These are phyloP conservation scores for Halcyon smyrnensis DNA, from an alignment of 2,797 vertebrate species.

Conservation along the genomic window DNA sequence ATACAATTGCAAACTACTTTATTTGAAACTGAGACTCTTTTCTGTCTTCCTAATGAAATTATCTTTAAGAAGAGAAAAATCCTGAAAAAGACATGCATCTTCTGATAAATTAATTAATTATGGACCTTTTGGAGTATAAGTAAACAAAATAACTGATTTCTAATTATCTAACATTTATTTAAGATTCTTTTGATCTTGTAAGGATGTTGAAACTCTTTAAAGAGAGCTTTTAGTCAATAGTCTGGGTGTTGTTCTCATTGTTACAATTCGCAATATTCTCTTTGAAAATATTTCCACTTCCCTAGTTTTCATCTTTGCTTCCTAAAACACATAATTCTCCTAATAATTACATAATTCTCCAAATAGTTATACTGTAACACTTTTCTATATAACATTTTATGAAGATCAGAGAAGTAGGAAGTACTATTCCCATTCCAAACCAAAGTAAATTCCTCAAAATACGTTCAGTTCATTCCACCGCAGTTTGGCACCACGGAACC, in stretches of 20 bases:
- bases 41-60: background rate
- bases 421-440: background rate
- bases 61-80: background rate
- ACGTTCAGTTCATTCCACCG: background rate
- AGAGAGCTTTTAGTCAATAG: background rate
- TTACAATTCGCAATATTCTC: background rate
- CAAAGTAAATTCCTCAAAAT: background rate
- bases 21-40: background rate
- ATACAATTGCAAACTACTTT: background rate
- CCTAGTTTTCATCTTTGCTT: background rate
- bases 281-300: background rate
- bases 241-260: background rate
- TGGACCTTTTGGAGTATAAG: background rate
- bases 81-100: background rate
- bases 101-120: background rate
- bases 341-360: background rate
- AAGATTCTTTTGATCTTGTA: background rate
- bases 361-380: background rate
- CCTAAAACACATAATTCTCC: background rate
- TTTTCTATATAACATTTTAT: background rate
- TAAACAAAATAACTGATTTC: background rate
- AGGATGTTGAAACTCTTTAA: background rate
- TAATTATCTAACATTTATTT: background rate
- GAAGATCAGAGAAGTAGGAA: background rate
- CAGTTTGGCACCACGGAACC: rapidly evolving